phyloP scores from a whole-genome alignment of 2,888 invertebrate species.

The Baronia brevicornis region DNA sequence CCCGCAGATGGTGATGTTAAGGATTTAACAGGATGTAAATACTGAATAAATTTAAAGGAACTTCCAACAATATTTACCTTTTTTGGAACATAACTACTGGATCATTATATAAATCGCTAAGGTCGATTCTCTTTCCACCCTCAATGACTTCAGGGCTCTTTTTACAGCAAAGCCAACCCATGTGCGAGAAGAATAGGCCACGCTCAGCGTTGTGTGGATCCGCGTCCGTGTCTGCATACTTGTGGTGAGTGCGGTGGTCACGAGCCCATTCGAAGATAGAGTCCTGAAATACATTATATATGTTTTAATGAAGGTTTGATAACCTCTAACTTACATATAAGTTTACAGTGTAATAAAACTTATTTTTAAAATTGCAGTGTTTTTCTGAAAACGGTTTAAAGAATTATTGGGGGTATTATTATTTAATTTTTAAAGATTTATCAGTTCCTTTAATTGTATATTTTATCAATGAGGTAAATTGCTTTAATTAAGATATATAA shows the following conservation, averaged over 20 bases:
- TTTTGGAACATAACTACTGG: constrained; percentile 90
- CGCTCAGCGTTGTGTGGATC: constrained; percentile 92
- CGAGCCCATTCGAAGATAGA: constrained; percentile 81
- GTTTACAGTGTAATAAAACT: too few relatives aligned
- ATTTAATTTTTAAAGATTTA: too few relatives aligned
- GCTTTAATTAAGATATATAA: not conserved
- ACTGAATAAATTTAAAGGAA: constrained; percentile 1
- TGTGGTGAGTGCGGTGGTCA: constrained; percentile 89
- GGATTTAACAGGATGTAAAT: too few relatives aligned
- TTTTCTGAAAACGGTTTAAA: too few relatives aligned
- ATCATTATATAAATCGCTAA: constrained; percentile 88
- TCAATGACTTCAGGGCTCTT: constrained; percentile 91
- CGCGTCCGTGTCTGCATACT: constrained; percentile 91
- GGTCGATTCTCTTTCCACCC: constrained; percentile 87
- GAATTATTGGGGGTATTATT: too few relatives aligned
- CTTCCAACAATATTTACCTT: too few relatives aligned
- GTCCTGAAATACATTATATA: constrained; percentile 56
- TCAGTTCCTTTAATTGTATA: too few relatives aligned
- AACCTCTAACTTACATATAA: too few relatives aligned
- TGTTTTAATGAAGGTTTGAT: too few relatives aligned
- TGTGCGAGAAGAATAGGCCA: constrained; percentile 96
- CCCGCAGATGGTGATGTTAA: too few relatives aligned
- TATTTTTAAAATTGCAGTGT: too few relatives aligned
- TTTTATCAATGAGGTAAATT: not conserved
- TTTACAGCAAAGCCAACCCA: constrained; percentile 92